Evolutionary conservation across 2,888 invertebrate genomes (phyloP).

Genomic region (Stenoptilia bipunctidactyla): DNA sequence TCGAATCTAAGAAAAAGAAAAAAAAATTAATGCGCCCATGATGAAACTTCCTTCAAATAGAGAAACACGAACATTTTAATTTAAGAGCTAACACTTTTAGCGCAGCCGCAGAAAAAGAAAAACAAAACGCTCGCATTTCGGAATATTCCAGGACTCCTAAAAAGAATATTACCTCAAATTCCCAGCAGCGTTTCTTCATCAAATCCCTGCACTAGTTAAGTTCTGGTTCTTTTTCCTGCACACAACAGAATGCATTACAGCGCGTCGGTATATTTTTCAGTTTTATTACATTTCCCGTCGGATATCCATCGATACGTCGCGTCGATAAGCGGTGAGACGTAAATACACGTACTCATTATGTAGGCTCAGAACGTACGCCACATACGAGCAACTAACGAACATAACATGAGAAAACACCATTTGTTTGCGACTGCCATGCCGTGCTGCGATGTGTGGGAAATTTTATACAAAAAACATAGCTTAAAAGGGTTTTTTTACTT

Average conservation of each 20-base stretch:
- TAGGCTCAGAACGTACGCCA: slow-evolving; percentile 19
- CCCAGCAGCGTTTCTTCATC: too few species aligned
- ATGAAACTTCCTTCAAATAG: too few species aligned
- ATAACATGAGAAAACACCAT: slow-evolving; percentile 39
- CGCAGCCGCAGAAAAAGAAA: too few species aligned
- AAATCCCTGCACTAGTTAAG: neutral
- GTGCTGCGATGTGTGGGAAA: too few species aligned
- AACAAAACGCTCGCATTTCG: too few species aligned
- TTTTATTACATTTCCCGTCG: slow-evolving; percentile 18
- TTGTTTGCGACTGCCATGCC: slow-evolving; percentile 29
- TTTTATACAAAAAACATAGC: too few species aligned
- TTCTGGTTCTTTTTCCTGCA: neutral
- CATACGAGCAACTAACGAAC: slow-evolving; percentile 61
- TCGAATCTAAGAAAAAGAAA: too few species aligned
- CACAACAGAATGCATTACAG: slow-evolving; percentile 4
- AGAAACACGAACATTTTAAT: too few species aligned
- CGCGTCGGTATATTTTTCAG: slow-evolving; percentile 11
- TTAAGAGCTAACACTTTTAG: too few species aligned
- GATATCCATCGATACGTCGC: slow-evolving; percentile 30
- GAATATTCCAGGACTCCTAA: neutral
- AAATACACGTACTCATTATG: slow-evolving; percentile 31
- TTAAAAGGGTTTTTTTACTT: too few species aligned
- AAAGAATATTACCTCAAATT: too few species aligned
- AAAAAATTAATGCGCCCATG: too few species aligned
- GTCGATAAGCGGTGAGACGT: slow-evolving; percentile 37